Conservation (phyloP, 2,797 vertebrate species). For the Anguilla anguilla region DNA sequence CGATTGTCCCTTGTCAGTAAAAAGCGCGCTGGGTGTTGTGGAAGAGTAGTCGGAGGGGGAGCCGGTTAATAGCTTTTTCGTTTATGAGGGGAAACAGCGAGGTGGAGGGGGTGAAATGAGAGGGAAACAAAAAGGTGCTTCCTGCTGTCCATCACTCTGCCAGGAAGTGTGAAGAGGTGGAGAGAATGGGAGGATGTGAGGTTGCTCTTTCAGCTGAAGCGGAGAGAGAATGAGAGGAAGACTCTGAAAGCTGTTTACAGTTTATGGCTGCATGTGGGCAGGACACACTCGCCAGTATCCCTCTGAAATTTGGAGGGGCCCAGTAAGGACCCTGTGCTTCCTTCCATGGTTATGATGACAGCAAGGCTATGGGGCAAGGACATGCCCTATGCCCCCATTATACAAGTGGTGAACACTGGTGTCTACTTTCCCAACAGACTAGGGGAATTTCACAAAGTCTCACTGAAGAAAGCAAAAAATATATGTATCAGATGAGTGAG, state of each 20-base stretch:
- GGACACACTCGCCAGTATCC: not conserved
- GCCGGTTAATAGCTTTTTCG: not conserved
- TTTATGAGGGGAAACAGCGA: not conserved
- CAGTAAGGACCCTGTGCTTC: not conserved
- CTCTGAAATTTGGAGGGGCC: not conserved
- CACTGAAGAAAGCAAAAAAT: no score
- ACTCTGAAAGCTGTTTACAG: slow-evolving; percentile 39
- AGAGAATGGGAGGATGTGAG: slow-evolving; percentile 44
- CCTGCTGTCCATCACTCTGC: not conserved
- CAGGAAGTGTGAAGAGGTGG: slow-evolving; percentile 34
- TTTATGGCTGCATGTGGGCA: not conserved
- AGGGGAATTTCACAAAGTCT: not conserved
- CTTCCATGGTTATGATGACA: not conserved
- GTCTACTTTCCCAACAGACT: not conserved
- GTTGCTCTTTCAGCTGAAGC: slow-evolving; percentile 17
- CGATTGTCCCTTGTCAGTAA: not conserved
- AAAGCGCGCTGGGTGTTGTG: not conserved
- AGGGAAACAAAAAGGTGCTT: not conserved
- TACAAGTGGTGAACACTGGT: not conserved
- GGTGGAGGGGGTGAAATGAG: not conserved
- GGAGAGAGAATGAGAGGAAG: slow-evolving; percentile 36
- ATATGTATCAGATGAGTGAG: no score
- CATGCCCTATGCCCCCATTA: not conserved
- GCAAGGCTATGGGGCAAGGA: not conserved
- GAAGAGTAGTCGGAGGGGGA: not conserved